Percentiles rank a stretch among this genome's conserved stretches.
Conservation (phyloP, 2,113 vertebrate genomes). For the Ia io region DNA sequence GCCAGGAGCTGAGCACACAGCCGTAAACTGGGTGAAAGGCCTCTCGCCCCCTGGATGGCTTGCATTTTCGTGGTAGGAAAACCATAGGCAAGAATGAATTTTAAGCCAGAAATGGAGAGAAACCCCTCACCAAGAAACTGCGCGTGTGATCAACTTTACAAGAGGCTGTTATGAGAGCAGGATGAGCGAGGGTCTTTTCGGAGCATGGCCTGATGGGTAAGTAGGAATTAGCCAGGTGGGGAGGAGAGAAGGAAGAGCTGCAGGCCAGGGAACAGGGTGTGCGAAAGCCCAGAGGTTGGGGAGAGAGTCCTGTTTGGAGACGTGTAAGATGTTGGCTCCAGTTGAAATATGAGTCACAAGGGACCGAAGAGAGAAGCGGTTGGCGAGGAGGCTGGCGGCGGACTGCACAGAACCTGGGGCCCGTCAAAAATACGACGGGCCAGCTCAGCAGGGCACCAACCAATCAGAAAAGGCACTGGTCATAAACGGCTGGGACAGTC, state of each 20-base stretch:
- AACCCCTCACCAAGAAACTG: neutral
- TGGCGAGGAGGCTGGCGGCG: neutral
- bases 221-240: neutral
- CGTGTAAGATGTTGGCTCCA: neutral
- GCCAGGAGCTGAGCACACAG: neutral
- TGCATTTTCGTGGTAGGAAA: neutral
- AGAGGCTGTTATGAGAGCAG: neutral
- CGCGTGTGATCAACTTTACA: neutral
- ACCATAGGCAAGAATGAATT: neutral
- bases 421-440: accelerated
- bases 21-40: too few species aligned
- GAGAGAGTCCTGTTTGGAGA: neutral
- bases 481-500: neutral
- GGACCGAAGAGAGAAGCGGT: neutral
- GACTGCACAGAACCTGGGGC: neutral
- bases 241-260: neutral
- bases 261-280: neutral
- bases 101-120: neutral
- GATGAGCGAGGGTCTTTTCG: neutral
- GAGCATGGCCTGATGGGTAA: neutral
- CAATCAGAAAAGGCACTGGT: neutral
- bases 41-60: neutral
- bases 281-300: neutral
- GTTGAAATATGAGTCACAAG: neutral
- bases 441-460: neutral